These are phyloP conservation scores for Myotis planiceps DNA, from an alignment of 2,797 vertebrate genomes.

Conservation along the genomic window DNA sequence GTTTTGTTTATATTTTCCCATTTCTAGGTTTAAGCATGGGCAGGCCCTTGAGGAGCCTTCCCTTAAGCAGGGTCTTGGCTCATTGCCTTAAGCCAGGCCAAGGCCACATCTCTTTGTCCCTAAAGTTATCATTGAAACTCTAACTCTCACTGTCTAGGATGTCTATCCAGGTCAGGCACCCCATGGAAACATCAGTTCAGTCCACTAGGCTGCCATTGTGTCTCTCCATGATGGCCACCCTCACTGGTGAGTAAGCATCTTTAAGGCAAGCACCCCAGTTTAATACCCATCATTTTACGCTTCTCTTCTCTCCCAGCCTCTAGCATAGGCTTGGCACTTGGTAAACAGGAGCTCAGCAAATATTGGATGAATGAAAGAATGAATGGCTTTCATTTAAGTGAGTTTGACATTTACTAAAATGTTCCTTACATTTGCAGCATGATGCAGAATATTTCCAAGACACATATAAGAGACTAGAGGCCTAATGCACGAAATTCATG, in stretches of 20 bases:
- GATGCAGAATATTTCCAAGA: neutral
- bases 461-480: neutral
- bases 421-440: neutral
- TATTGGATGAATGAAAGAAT: neutral
- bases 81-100: neutral
- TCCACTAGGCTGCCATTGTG: neutral
- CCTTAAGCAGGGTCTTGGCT: neutral
- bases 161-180: neutral
- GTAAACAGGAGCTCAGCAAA: neutral
- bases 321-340: neutral
- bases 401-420: conserved; percentile 25
- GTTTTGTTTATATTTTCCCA: neutral
- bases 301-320: neutral
- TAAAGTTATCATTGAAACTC: neutral
- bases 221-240: neutral
- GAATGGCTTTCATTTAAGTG: neutral
- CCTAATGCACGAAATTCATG: no score
- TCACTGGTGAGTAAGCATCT: neutral
- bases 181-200: neutral
- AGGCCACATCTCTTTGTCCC: neutral
- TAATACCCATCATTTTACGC: neutral
- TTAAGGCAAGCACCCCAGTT: neutral
- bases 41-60: neutral
- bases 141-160: neutral
- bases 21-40: neutral